These are phyloP conservation scores for Trematocara variabile DNA, from an alignment of 2,113 vertebrate genomes.

Conservation along the genomic window DNA sequence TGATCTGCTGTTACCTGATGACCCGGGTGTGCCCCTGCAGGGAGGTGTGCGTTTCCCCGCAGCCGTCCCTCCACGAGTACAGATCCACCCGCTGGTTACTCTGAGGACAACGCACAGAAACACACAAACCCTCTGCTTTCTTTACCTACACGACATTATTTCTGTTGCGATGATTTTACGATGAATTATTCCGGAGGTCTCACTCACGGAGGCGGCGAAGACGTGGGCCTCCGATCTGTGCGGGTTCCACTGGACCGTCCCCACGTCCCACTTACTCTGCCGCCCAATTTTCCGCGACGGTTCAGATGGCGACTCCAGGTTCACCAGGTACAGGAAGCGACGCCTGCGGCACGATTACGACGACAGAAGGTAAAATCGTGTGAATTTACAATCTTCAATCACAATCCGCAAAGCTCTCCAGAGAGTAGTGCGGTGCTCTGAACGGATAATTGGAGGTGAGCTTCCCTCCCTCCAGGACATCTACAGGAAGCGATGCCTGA, in stretches of 20 bases:
- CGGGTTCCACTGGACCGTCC: slow-evolving; percentile 96
- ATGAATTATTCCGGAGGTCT: not conserved
- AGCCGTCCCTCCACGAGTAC: slow-evolving; percentile 91
- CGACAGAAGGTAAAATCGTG: not conserved
- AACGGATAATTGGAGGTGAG: rapidly evolving
- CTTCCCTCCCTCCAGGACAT: too few species aligned
- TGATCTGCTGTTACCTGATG: slow-evolving; percentile 81
- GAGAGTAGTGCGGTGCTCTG: not conserved
- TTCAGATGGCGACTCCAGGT: slow-evolving; percentile 86
- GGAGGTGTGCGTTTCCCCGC: slow-evolving; percentile 85
- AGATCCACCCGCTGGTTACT: slow-evolving; percentile 96
- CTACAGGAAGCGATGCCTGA: not conserved
- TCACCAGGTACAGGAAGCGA: slow-evolving; percentile 92
- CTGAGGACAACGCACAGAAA: slow-evolving; percentile 61
- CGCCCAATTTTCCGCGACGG: slow-evolving; percentile 88
- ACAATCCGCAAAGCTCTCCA: not conserved
- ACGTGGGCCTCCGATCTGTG: slow-evolving; percentile 83
- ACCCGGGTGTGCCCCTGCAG: slow-evolving; percentile 95
- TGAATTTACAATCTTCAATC: not conserved
- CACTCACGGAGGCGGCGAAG: slow-evolving; percentile 89
- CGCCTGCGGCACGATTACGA: slow-evolving; percentile 68
- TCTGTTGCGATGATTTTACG: not conserved
- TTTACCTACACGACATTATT: not conserved
- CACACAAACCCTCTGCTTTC: not conserved
- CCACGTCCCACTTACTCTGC: slow-evolving; percentile 98